phyloP scores from a whole-genome alignment of 2,888 invertebrate genomes.

The Acleris holmiana region DNA sequence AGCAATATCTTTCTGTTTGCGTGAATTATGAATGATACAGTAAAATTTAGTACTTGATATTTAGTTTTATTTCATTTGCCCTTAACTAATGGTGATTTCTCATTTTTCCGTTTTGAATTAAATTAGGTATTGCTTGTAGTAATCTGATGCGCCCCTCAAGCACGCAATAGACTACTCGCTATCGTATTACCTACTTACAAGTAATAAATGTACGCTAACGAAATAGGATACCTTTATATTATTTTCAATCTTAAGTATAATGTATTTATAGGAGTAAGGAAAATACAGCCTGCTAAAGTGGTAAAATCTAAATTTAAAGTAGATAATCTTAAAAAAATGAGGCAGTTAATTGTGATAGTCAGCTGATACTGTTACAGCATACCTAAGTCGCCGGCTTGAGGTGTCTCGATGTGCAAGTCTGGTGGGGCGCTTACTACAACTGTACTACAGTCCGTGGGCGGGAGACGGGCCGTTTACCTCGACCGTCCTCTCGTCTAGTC shows the following conservation, averaged over 20 bases:
- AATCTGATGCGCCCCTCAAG: slow-evolving; percentile 18
- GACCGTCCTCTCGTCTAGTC: slow-evolving; percentile 49
- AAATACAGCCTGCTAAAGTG: not conserved
- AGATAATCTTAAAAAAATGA: not conserved
- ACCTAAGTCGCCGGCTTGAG: slow-evolving; percentile 53
- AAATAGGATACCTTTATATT: slow-evolving; percentile 16
- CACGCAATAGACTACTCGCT: slow-evolving; percentile 25
- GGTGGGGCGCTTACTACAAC: slow-evolving; percentile 59
- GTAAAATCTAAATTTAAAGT: not conserved
- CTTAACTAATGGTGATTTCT: not conserved
- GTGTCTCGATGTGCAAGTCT: slow-evolving; percentile 62
- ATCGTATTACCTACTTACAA: slow-evolving; percentile 28
- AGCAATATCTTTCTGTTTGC: not conserved
- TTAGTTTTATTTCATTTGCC: not conserved
- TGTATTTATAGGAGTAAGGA: not conserved
- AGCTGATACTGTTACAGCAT: slow-evolving; percentile 41
- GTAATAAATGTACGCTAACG: slow-evolving; percentile 8
- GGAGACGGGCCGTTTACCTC: slow-evolving; percentile 66
- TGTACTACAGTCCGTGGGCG: slow-evolving; percentile 74
- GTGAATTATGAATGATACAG: not conserved
- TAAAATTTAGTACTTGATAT: not conserved
- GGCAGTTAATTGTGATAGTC: not conserved
- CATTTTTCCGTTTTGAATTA: not conserved
- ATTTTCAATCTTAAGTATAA: not conserved
- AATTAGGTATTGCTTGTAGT: slow-evolving; percentile 2